Evolutionary conservation across 2,797 vertebrate species (phyloP), one percentile per base, ranked within the genome.

Genomic region (Spea hammondii): DNA sequence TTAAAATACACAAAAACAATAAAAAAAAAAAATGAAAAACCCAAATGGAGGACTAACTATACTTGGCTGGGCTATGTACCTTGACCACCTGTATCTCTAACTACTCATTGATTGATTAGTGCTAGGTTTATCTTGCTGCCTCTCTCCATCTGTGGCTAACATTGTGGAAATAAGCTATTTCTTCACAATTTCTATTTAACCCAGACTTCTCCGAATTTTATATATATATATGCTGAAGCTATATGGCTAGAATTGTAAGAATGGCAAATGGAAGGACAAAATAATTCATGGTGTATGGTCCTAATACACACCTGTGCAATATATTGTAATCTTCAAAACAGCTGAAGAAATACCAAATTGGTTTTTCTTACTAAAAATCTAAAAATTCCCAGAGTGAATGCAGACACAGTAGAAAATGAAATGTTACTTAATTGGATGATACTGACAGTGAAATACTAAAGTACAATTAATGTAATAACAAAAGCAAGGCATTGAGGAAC

Each of bases 381-480:
- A 71, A n/a, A 65, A 55, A 51, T 9, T 47, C 17, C 5, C 74
- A 49, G 64, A 62, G 55, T 67, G 64, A 67, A 75, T 14, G 51
- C 49, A 75, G 62, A 66, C 72, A 74, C 47, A 64, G 64, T 74
- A 76, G 49, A 17, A 76, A 76, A 76, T 67, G 65, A 76, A 68
- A 79, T 59, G 17, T 51, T 72, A 44, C 45, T 66, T 73, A 79
- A 79, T 59, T 72, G 54, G 62, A 55, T 68, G 77, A 73, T 60
- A 73, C 72, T 68, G 6, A 73, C 70, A 68, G 12, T 68, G 46
- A 79, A 79, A 73, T 73, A 74, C 71, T 45, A 71, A 68, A 67
- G 64, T 62, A 71, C 14, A 17, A 71, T 83, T 86, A 88, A 85
- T 57, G 45, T 84, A 83, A 84, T 82, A 86, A 76, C 78, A 85